Conservation (phyloP, 2,113 vertebrate genomes). For the Catharus minimus region DNA sequence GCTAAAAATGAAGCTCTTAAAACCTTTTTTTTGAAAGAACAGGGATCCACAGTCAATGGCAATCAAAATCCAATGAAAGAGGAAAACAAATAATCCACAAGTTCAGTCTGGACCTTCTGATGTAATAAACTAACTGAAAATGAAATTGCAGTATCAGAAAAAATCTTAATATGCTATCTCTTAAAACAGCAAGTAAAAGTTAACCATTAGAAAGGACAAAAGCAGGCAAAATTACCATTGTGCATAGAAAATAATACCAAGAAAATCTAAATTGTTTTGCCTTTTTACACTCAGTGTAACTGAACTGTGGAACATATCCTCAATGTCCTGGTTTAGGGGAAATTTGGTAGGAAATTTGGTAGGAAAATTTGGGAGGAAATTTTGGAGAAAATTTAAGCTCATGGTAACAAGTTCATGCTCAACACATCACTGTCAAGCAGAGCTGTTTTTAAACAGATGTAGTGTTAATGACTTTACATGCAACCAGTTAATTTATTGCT, state of each 20-base stretch:
- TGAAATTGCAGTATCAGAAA: neutral
- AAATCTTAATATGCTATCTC: neutral
- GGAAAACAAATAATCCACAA: neutral
- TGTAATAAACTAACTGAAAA: neutral
- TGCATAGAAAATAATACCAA: neutral
- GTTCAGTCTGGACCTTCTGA: neutral
- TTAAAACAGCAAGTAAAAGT: neutral
- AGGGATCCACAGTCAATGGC: neutral
- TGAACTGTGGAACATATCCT: neutral
- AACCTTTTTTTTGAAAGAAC: neutral
- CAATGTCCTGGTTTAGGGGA: too few species aligned
- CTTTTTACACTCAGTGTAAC: neutral
- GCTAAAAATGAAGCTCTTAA: neutral
- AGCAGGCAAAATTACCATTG: neutral
- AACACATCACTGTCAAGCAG: neutral
- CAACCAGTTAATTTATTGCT: neutral
- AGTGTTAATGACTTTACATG: neutral
- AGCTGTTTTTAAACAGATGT: neutral
- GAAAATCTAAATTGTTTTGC: neutral
- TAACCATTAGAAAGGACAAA: neutral
- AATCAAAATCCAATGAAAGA: neutral
- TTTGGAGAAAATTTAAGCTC: neutral
- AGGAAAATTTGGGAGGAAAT: too few species aligned
- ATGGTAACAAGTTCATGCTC: neutral
- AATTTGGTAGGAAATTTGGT: too few species aligned